Base-by-base conservation (phyloP, 2,797 vertebrate species). In the Parambassis ranga region DNA sequence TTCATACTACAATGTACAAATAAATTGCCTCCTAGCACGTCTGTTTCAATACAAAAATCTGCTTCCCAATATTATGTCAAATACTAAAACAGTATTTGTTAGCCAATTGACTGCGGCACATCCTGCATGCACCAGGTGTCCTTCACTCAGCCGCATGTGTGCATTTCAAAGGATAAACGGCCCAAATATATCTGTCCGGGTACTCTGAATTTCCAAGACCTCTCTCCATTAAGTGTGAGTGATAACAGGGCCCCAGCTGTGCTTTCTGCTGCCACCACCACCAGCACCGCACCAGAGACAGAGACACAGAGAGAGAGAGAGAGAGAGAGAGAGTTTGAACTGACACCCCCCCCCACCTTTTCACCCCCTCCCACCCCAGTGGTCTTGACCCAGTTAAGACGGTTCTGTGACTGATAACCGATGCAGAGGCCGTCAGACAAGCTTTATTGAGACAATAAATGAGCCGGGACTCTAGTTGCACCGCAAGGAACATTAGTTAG, bases 401-500 rank as follows among this genome's bases (percentile, higher is more conserved):
- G 59, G 82, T 77, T 71, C 75, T 64, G 76, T 92, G 87, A 93
- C 89, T 88, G 91, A 91, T 92, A 87, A 88, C 90, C 79, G 67
- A 75, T 52, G 83, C 79, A 67, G 77, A 81, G 73, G 86, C 69
- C 76, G 55, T 90, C 84, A 82, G 85, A 89, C 87, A 77, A 79
- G 81, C 84, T 87, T 89, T 89, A 89, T 86, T 86, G 89, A 92
- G 88, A 90, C 89, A 84, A 91, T 91, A 91, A 92, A 92, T 91
- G 91, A 91, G 85, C 57, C 58, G 82, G 61, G 79, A 79, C 79
- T 85, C 75, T 36, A 67, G 78, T 67, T 81, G 76, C 64, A 81
- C 55, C 24, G 63, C 78, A 36, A 87, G 77, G 72, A 81, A 82
- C 82, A 86, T 90, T 87, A 91, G 83, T 90, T 92, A 88, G 87